These are phyloP conservation scores for Nephrotoma flavescens DNA, from an alignment of 2,888 invertebrate species.

Conservation along the genomic window DNA sequence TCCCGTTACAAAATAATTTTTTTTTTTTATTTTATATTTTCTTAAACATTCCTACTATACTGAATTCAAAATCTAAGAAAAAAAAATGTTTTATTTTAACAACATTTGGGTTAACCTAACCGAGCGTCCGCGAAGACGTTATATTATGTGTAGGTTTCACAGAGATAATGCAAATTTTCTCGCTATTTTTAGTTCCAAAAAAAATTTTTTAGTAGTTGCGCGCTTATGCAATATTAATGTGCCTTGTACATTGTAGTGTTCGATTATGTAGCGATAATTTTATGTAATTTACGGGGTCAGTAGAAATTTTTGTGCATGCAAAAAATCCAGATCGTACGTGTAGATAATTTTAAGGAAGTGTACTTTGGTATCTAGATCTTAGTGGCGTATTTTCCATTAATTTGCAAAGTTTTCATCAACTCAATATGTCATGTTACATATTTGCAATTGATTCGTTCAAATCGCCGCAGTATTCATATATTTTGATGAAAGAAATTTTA, in stretches of 20 bases:
- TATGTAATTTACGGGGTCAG: neutral
- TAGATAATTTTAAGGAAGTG: neutral
- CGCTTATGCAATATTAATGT: neutral
- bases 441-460: no score
- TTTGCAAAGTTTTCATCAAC: no score
- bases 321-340: neutral
- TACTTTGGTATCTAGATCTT: neutral
- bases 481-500: no score
- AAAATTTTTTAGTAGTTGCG: neutral
- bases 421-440: no score
- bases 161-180: neutral
- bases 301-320: neutral
- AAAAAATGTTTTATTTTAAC: neutral
- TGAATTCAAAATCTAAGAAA: neutral
- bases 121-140: neutral
- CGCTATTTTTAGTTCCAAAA: neutral
- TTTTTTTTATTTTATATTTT: neutral
- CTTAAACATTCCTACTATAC: neutral
- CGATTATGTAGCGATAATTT: neutral
- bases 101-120: neutral
- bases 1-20: neutral
- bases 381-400: neutral
- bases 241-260: neutral
- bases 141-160: neutral
- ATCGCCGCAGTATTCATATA: no score